Evolutionary conservation across 2,888 invertebrate species (phyloP), one percentile per base, ranked within the genome.

Genomic region (Podotricha telesiphe): DNA sequence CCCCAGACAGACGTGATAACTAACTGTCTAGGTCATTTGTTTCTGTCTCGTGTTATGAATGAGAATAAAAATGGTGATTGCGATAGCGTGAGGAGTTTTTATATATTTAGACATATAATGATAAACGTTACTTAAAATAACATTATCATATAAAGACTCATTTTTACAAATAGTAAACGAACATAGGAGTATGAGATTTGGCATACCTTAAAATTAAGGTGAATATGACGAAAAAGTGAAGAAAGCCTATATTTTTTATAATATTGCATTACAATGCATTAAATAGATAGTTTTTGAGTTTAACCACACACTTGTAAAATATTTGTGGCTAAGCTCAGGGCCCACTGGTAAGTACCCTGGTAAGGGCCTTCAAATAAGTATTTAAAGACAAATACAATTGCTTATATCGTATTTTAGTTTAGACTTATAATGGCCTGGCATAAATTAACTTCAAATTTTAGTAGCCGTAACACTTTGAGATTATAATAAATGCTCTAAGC

Each of bases 1-100:
- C 77, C 82, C 82, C 88, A 88, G 89, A 87, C 88, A 84, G 83
- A 79, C 81, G 80, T 84, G 86, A 83, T 86, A 86, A 84, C 80
- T 83, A 72, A 73, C 84, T 84, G 86, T 86, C 86, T 88, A 86
- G 88, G 88, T 88, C 87, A 86, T 84, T 86, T 82, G 84, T 82
- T 82, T 79, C 73, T 81, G 79, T 68, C 79, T 80, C 76, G 78
- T 79, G 77, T 76, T 78, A 76, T 79, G 79, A 80, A 51, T 68
- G 78, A 78, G 80, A 78, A 81, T 83, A 80, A 79, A 74, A 80
- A 80, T 78, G 77, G 71, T 70, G 64, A 63, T 70, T 65, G 55
- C 53, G 55, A 51, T 48, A 37, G 59, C 42, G 63, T 47, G 58
- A 51, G 65, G 22, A 55, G 19, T 50, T 51, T 34, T 61, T n/a